Conservation (phyloP, 2,888 invertebrate species). For the Himalopsyche tibetana region DNA sequence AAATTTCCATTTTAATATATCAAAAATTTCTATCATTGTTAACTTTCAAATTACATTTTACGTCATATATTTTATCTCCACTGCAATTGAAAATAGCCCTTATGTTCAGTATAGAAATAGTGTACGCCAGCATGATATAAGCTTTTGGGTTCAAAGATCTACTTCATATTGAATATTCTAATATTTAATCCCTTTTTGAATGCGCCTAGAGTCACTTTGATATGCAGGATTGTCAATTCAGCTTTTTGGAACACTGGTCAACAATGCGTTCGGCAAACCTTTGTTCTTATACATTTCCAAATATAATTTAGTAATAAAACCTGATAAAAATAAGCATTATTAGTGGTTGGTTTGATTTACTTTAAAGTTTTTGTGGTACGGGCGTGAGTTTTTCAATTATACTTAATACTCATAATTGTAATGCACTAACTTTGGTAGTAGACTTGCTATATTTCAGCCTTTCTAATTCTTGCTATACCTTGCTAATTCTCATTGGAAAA, state of each 20-base stretch:
- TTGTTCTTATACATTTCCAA: neutral
- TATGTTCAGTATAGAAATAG: neutral
- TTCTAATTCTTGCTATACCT: too few relatives aligned
- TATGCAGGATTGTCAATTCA: neutral
- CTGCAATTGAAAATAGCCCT: slow-evolving; percentile 7
- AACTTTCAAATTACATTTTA: too few relatives aligned
- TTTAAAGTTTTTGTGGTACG: too few relatives aligned
- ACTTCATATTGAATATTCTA: slow-evolving; percentile 37
- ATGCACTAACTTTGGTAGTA: too few relatives aligned
- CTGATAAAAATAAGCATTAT: neutral
- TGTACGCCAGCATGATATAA: slow-evolving; percentile 4
- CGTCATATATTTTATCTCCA: neutral
- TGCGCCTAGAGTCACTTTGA: neutral
- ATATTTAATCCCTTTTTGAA: slow-evolving; percentile 28
- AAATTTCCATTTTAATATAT: too few relatives aligned
- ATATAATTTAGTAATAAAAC: neutral
- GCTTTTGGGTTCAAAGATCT: slow-evolving; percentile 27
- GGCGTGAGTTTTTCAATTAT: too few relatives aligned
- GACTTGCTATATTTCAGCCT: too few relatives aligned
- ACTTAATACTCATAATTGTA: too few relatives aligned
- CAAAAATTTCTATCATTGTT: too few relatives aligned
- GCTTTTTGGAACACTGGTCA: neutral
- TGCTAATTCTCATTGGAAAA: too few relatives aligned
- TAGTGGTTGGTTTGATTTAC: too few relatives aligned
- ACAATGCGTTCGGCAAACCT: neutral